Percentiles rank a stretch among this genome's conserved stretches.
Evolutionary conservation across 2,888 invertebrate genomes (phyloP).

Genomic region (Spisula solida): DNA sequence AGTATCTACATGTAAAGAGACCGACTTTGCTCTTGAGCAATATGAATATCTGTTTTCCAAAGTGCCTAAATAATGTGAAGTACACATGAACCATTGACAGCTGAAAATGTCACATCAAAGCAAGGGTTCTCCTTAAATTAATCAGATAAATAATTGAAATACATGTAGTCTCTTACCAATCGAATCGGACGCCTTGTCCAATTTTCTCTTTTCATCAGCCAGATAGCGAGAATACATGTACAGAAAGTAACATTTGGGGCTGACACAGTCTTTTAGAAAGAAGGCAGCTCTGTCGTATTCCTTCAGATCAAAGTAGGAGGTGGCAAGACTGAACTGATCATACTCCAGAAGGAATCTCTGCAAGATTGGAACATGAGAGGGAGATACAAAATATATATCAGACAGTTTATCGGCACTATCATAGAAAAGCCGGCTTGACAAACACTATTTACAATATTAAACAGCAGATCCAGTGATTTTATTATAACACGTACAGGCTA

Average conservation of each 20-base stretch:
- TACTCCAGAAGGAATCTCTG: slow-evolving; percentile 89
- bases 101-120: not conserved
- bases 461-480: too few relatives aligned
- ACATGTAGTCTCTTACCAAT: slow-evolving; percentile 86
- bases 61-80: too few relatives aligned
- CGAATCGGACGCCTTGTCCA: slow-evolving; percentile 93
- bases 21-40: too few relatives aligned
- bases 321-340: slow-evolving; percentile 93
- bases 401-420: too few relatives aligned
- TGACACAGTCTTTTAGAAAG: slow-evolving; percentile 81
- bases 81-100: too few relatives aligned
- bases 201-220: slow-evolving; percentile 95
- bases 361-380: slow-evolving; percentile 30
- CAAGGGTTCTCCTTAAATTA: not conserved
- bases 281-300: slow-evolving; percentile 93
- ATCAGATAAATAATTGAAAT: too few relatives aligned
- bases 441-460: too few relatives aligned
- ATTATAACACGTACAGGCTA: too few relatives aligned
- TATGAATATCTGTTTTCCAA: too few relatives aligned
- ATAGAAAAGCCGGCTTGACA: too few relatives aligned
- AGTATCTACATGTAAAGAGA: too few relatives aligned
- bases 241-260: slow-evolving; percentile 93
- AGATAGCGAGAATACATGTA: slow-evolving; percentile 95
- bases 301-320: slow-evolving; percentile 95
- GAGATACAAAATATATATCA: too few relatives aligned